Conservation (phyloP, 2,888 invertebrate species). For the Rhingia campestris region DNA sequence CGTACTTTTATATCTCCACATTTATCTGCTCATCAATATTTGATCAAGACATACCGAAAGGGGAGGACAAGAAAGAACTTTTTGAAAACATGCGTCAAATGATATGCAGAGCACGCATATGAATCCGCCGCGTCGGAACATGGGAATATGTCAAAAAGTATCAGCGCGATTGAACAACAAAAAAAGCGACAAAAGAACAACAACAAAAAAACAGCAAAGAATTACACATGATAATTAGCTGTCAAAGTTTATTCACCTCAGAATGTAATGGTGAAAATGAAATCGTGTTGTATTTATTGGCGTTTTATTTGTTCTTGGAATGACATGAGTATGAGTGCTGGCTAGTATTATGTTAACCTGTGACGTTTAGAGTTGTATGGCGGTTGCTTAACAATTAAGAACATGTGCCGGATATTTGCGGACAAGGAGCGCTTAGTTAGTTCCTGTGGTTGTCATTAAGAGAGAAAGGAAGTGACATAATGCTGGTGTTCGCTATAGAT, state of each 20-base stretch:
- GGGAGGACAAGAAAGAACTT: slow-evolving; percentile 18
- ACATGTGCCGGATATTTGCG: slow-evolving; percentile 11
- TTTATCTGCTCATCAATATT: slow-evolving; percentile 48
- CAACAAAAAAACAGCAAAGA: slow-evolving; percentile 10
- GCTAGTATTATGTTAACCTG: not conserved
- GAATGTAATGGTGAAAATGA: slow-evolving; percentile 39
- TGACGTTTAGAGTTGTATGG: slow-evolving; percentile 5
- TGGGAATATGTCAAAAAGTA: slow-evolving; percentile 3
- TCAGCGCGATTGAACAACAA: slow-evolving; percentile 16
- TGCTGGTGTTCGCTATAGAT: not conserved
- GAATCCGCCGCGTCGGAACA: slow-evolving; percentile 11
- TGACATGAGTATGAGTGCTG: not conserved
- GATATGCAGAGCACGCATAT: slow-evolving; percentile 48
- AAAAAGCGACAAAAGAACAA: slow-evolving; percentile 6
- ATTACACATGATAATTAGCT: slow-evolving; percentile 56
- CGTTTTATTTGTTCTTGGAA: slow-evolving; percentile 14
- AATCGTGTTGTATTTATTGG: slow-evolving; percentile 14
- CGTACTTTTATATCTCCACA: slow-evolving; percentile 19
- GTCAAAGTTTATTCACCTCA: slow-evolving; percentile 58
- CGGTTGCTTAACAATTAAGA: not conserved
- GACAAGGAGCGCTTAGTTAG: slow-evolving; percentile 1
- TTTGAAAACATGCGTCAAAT: slow-evolving; percentile 34
- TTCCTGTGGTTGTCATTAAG: slow-evolving; percentile 1
- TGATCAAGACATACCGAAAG: slow-evolving; percentile 7
- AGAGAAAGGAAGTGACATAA: slow-evolving; percentile 23